Evolutionary conservation across 2,113 vertebrate species (phyloP).

Genomic region (Catharus bicknelli): DNA sequence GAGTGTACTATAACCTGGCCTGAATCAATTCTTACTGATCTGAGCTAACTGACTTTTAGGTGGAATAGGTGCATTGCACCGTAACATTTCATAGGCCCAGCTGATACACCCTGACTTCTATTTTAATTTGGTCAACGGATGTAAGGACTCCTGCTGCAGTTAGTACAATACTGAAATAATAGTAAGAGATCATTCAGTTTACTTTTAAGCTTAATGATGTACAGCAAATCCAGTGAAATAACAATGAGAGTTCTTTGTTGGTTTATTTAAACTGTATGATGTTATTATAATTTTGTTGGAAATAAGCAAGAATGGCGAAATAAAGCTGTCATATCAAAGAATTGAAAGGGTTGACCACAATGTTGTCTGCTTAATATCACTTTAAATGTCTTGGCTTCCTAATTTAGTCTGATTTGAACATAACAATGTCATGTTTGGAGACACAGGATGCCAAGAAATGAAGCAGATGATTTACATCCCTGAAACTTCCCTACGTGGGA

Average conservation of each 20-base stretch:
- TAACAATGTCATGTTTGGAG: background rate
- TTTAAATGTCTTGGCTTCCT: background rate
- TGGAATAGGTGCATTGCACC: background rate
- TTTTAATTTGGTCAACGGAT: background rate
- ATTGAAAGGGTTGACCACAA: background rate
- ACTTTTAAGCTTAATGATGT: background rate
- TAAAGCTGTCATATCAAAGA: background rate
- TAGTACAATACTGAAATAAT: background rate
- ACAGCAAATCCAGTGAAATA: background rate
- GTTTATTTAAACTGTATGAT: background rate
- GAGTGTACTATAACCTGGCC: background rate
- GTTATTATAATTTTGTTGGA: background rate
- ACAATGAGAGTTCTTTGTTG: background rate
- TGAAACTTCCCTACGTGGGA: background rate
- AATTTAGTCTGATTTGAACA: background rate
- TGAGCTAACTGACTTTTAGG: background rate
- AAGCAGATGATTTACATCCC: background rate
- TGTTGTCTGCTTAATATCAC: background rate
- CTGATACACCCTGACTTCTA: rapidly evolving
- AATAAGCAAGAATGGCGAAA: background rate
- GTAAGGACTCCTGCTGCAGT: background rate
- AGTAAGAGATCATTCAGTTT: background rate
- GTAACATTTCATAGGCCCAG: background rate
- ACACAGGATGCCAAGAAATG: background rate
- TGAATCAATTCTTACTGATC: background rate